Percentiles rank a stretch among this genome's conserved stretches.
phyloP scores from a whole-genome alignment of 2,113 vertebrate species.

The Oenanthe oenanthe region DNA sequence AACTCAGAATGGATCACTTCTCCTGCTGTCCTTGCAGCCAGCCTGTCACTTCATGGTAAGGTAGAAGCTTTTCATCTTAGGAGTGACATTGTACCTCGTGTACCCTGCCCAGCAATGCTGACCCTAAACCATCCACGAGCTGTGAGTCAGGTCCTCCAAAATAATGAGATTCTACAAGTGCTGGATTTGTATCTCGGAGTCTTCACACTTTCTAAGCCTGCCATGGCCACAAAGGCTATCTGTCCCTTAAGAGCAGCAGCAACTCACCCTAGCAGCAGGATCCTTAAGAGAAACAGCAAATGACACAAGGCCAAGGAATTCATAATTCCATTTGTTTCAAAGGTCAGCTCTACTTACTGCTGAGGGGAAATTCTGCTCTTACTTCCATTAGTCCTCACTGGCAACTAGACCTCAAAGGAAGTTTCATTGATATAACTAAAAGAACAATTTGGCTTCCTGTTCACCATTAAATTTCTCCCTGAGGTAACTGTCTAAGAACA shows the following conservation, averaged over 20 bases:
- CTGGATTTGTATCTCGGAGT: background rate
- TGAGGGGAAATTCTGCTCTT: constrained; percentile 6
- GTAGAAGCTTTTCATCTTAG: background rate
- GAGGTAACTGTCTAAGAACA: background rate
- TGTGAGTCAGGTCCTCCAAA: background rate
- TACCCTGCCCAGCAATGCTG: background rate
- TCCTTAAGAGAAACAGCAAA: background rate
- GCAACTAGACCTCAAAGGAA: background rate
- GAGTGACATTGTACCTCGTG: background rate
- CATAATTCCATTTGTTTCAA: constrained; percentile 25
- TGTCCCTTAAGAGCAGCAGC: background rate
- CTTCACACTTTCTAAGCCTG: background rate
- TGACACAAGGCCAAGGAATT: constrained; percentile 22
- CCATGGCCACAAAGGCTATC: background rate
- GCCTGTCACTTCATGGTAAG: background rate
- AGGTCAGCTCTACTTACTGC: constrained; percentile 19
- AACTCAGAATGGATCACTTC: background rate
- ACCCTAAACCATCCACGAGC: background rate
- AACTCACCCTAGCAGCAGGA: background rate
- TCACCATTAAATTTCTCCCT: background rate
- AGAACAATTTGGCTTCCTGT: background rate
- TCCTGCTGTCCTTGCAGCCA: background rate
- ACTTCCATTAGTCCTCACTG: background rate
- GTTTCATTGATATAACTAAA: background rate
- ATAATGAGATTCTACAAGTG: background rate